Percentiles rank a stretch among this genome's conserved stretches.
Evolutionary conservation across 2,888 invertebrate species (phyloP).

Genomic region (Muschampia plurimacula): DNA sequence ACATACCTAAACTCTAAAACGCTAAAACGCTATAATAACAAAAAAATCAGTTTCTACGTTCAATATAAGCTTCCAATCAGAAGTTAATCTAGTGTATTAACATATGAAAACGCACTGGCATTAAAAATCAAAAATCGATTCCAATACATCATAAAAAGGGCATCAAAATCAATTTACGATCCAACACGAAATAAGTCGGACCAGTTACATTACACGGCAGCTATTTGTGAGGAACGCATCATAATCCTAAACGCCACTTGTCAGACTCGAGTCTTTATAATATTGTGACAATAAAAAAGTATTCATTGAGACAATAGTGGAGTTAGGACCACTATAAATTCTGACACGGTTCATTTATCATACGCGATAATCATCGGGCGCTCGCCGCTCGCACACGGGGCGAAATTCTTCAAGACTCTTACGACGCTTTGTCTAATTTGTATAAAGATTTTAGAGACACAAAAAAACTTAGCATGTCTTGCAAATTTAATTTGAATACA

Average conservation of each 20-base stretch:
- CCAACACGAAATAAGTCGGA: slow-evolving; percentile 61
- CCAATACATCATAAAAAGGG: slow-evolving; percentile 69
- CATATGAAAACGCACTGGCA: slow-evolving; percentile 76
- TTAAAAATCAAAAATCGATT: slow-evolving; percentile 78
- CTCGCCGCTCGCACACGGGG: slow-evolving; percentile 61
- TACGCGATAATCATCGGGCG: slow-evolving; percentile 74
- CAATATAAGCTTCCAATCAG: slow-evolving; percentile 46
- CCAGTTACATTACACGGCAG: slow-evolving; percentile 58
- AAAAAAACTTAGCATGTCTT: neutral
- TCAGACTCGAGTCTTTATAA: slow-evolving; percentile 73
- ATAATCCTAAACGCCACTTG: slow-evolving; percentile 79
- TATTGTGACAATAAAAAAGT: slow-evolving; percentile 82
- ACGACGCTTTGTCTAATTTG: slow-evolving; percentile 64
- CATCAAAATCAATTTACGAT: slow-evolving; percentile 81
- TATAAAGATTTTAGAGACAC: slow-evolving; percentile 46
- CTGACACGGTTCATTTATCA: slow-evolving; percentile 83
- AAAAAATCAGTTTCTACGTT: neutral
- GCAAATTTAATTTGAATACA: slow-evolving; percentile 10
- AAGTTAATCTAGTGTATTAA: slow-evolving; percentile 69
- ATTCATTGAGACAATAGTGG: slow-evolving; percentile 85
- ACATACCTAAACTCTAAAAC: neutral
- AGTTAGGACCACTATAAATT: slow-evolving; percentile 79
- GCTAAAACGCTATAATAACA: neutral
- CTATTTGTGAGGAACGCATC: slow-evolving; percentile 61
- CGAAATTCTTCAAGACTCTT: slow-evolving; percentile 72